Percentiles rank a stretch among this genome's conserved stretches.
These are phyloP conservation scores for Blastobasis adustella DNA, from an alignment of 2,888 invertebrate genomes.

Conservation along the genomic window DNA sequence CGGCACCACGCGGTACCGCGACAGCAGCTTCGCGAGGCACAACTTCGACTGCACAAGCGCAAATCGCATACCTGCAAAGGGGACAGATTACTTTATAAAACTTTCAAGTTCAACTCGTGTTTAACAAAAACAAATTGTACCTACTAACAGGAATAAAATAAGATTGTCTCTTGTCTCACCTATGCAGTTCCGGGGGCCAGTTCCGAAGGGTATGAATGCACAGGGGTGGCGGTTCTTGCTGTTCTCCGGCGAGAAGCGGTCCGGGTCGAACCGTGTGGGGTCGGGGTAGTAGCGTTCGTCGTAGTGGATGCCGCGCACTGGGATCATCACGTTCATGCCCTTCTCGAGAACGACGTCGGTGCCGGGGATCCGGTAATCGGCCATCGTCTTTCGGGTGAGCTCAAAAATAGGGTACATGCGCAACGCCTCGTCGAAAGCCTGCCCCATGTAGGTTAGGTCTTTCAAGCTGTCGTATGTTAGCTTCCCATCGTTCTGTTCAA, in stretches of 20 bases:
- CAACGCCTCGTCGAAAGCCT: slow-evolving; percentile 49
- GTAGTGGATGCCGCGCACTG: slow-evolving; percentile 35
- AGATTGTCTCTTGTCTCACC: slow-evolving; percentile 4
- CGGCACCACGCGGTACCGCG: slow-evolving; percentile 10
- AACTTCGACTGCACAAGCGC: slow-evolving; percentile 14
- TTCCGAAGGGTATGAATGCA: slow-evolving; percentile 17
- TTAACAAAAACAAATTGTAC: too few species aligned
- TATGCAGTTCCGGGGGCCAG: slow-evolving; percentile 19
- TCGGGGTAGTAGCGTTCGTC: slow-evolving; percentile 40
- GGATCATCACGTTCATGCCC: slow-evolving; percentile 21
- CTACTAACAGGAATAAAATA: neutral
- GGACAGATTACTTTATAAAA: too few species aligned
- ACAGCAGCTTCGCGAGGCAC: slow-evolving; percentile 12
- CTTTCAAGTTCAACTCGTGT: too few species aligned
- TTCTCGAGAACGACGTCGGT: slow-evolving; percentile 20
- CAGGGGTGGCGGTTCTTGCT: slow-evolving; percentile 9
- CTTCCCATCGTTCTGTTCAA: slow-evolving; percentile 28
- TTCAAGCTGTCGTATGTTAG: slow-evolving; percentile 38
- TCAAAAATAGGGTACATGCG: slow-evolving; percentile 56
- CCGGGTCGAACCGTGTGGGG: slow-evolving; percentile 26
- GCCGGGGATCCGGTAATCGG: slow-evolving; percentile 34
- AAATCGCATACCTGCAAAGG: slow-evolving; percentile 12
- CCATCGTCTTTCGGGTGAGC: slow-evolving; percentile 36
- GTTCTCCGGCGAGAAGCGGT: slow-evolving; percentile 24
- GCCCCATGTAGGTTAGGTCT: slow-evolving; percentile 45